A percentile compares a stretch with the other conserved stretches of the same genome.
These are phyloP conservation scores for Lacerta bilineata DNA, from an alignment of 2,797 vertebrate genomes.

Conservation along the genomic window DNA sequence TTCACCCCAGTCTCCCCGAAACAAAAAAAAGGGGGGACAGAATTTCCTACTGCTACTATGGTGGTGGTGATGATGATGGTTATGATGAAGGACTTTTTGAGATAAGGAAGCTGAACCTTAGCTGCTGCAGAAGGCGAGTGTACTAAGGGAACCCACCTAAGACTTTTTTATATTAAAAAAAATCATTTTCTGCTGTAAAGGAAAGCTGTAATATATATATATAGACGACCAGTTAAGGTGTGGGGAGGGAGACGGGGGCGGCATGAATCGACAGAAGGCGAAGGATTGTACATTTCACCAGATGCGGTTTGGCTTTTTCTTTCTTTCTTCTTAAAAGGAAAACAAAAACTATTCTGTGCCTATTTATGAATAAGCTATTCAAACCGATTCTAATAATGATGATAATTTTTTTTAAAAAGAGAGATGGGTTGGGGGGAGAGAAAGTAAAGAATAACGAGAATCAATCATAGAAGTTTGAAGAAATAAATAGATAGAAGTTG, in stretches of 20 bases:
- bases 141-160: slow-evolving; percentile 70
- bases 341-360: slow-evolving; percentile 89
- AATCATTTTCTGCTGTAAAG: slow-evolving; percentile 86
- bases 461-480: slow-evolving; percentile 73
- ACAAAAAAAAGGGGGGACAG: neutral
- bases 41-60: neutral
- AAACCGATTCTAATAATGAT: slow-evolving; percentile 64
- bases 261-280: slow-evolving; percentile 83
- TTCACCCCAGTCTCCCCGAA: neutral
- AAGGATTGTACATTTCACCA: slow-evolving; percentile 93
- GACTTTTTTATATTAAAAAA: slow-evolving; percentile 68
- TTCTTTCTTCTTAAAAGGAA: slow-evolving; percentile 21
- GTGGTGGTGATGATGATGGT: slow-evolving; percentile 63
- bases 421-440: neutral
- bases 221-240: slow-evolving; percentile 80
- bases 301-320: slow-evolving; percentile 87
- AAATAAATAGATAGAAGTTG: slow-evolving; percentile 38
- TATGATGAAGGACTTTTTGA: slow-evolving; percentile 76
- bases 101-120: slow-evolving; percentile 59
- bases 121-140: slow-evolving; percentile 73
- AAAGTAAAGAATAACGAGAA: neutral
- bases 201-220: slow-evolving; percentile 85
- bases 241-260: slow-evolving; percentile 72
- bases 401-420: slow-evolving; percentile 4
- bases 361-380: slow-evolving; percentile 84